phyloP scores from a whole-genome alignment of 2,113 vertebrate species.

The Hymenochirus boettgeri region DNA sequence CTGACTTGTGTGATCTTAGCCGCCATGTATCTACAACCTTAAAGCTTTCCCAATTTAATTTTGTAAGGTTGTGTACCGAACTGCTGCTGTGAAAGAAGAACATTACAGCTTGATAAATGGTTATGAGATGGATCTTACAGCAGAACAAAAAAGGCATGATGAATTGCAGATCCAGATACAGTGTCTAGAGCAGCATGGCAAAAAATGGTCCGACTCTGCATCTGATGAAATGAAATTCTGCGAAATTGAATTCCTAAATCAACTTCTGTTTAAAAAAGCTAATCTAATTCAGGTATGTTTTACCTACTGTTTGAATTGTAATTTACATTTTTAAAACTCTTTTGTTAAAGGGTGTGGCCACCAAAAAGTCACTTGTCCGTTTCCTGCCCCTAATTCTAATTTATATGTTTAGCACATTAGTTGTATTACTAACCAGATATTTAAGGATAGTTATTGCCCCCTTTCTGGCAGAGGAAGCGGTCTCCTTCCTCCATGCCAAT shows the following conservation, averaged over 20 bases:
- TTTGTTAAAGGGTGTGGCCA: no score
- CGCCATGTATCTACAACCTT: no score
- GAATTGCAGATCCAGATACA: slow-evolving; percentile 49
- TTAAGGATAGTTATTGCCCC: no score
- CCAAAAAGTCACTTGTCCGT: no score
- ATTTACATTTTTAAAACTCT: no score
- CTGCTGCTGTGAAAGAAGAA: slow-evolving; percentile 49
- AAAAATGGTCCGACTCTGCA: slow-evolving; percentile 29
- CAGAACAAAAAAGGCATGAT: slow-evolving; percentile 57
- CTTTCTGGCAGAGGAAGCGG: no score
- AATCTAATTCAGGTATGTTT: slow-evolving; percentile 9
- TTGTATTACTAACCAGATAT: no score
- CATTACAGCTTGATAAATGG: slow-evolving; percentile 50
- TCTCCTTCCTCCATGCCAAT: no score
- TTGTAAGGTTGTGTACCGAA: slow-evolving; percentile 53
- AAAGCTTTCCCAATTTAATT: slow-evolving; percentile 25
- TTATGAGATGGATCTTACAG: slow-evolving; percentile 46
- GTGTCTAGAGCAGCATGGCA: slow-evolving; percentile 35
- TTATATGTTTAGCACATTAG: no score
- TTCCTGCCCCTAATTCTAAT: no score
- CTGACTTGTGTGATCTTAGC: no score
- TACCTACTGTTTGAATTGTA: not conserved
- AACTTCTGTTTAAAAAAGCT: slow-evolving; percentile 1
- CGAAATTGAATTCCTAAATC: slow-evolving; percentile 35
- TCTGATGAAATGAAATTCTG: slow-evolving; percentile 35